Conservation (phyloP, 2,888 invertebrate species). For the Amiota communis region DNA sequence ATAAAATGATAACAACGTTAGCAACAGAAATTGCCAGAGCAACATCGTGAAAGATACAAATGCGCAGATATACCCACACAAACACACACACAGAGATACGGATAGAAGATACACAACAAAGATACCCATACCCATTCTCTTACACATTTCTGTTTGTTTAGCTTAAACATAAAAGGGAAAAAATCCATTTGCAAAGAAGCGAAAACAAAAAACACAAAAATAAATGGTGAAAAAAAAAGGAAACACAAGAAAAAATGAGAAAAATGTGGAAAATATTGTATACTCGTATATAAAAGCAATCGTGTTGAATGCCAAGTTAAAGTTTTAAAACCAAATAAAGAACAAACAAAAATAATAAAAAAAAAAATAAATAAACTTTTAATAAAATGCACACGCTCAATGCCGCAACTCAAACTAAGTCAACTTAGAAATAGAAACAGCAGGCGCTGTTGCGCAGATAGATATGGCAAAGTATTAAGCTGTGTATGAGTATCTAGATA, state of each 20-base stretch:
- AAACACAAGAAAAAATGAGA: neutral
- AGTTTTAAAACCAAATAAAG: conserved; percentile 27
- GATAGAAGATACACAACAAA: conserved; percentile 36
- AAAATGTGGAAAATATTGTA: neutral
- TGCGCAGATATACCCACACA: neutral
- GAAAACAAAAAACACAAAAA: neutral
- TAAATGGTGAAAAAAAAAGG: neutral
- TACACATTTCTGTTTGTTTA: conserved; percentile 11
- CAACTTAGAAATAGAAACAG: neutral
- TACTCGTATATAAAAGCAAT: too few species aligned
- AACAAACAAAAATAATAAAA: conserved; percentile 7
- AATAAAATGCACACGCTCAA: conserved; percentile 24
- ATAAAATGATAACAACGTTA: conserved; percentile 22
- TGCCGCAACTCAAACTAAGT: neutral
- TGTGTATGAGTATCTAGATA: conserved; percentile 15
- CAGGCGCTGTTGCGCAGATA: conserved; percentile 16
- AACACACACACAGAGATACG: conserved; percentile 26
- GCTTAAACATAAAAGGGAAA: conserved; percentile 17
- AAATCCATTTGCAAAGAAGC: neutral
- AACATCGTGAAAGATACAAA: conserved; percentile 33
- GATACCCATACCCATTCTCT: conserved; percentile 25
- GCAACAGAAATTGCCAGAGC: neutral
- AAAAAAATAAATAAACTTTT: too few species aligned
- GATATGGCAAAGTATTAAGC: neutral
- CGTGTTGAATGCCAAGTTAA: conserved; percentile 4